Conservation (phyloP, 2,888 invertebrate genomes). For the Xestia xanthographa region DNA sequence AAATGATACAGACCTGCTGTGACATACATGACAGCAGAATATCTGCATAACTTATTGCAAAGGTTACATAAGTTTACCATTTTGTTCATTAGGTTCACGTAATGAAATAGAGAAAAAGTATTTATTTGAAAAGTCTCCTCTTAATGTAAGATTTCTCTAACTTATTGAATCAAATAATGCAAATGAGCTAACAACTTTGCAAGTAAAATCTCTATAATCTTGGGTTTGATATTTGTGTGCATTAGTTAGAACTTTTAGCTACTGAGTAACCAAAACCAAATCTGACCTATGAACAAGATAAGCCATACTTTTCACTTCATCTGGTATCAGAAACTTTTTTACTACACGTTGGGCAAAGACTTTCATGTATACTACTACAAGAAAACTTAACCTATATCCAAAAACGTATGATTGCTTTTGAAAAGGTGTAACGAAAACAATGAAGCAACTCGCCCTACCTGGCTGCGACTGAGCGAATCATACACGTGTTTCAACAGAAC, state of each 20-base stretch:
- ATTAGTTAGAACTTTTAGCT: background rate
- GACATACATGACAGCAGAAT: no score
- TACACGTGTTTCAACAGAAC: slow-evolving; percentile 66
- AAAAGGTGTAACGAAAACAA: slow-evolving; percentile 54
- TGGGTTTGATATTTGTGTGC: no score
- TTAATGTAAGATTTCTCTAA: no score
- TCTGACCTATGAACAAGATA: no score
- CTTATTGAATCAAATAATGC: background rate
- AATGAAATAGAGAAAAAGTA: no score
- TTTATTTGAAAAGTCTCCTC: no score
- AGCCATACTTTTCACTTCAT: background rate
- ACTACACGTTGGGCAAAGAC: background rate
- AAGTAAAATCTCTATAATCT: no score
- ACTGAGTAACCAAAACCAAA: background rate
- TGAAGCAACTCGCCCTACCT: slow-evolving; percentile 60
- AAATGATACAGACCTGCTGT: no score
- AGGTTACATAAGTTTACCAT: background rate
- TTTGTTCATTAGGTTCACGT: no score
- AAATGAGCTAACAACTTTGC: background rate
- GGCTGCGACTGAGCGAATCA: slow-evolving; percentile 61
- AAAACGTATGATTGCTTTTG: slow-evolving; percentile 34
- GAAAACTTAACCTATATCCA: slow-evolving; percentile 46
- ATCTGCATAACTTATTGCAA: background rate
- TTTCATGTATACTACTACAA: background rate
- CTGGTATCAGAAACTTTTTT: background rate